These are phyloP conservation scores for Lobophora halterata DNA, from an alignment of 2,888 invertebrate genomes.

Conservation along the genomic window DNA sequence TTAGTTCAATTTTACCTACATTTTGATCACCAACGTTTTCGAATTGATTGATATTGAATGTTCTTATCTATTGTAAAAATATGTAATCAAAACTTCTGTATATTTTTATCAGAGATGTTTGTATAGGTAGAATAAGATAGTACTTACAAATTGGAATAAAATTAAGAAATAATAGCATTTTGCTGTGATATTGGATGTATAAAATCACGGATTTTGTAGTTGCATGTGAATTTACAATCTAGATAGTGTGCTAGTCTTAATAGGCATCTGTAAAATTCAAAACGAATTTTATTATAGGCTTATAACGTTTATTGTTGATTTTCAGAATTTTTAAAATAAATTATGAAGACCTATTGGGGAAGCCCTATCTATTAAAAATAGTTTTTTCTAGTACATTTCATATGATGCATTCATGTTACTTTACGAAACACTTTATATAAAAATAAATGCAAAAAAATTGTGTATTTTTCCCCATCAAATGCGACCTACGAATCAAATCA, in stretches of 20 bases:
- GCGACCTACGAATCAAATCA: slow-evolving; percentile 22
- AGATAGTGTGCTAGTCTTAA: slow-evolving; percentile 23
- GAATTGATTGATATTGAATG: too few relatives aligned
- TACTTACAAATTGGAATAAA: too few relatives aligned
- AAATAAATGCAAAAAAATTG: slow-evolving; percentile 37
- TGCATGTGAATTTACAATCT: slow-evolving; percentile 16
- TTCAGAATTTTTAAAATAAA: slow-evolving; percentile 10
- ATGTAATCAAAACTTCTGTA: too few relatives aligned
- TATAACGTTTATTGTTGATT: slow-evolving; percentile 24
- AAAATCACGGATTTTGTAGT: neutral
- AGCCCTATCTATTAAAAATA: slow-evolving; percentile 20
- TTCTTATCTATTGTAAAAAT: too few relatives aligned
- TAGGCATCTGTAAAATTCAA: slow-evolving; percentile 8
- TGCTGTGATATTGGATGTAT: too few relatives aligned
- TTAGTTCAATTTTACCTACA: too few relatives aligned
- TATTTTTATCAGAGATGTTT: too few relatives aligned
- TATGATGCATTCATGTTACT: slow-evolving; percentile 14
- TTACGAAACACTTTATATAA: slow-evolving; percentile 25
- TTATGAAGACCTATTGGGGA: slow-evolving; percentile 9
- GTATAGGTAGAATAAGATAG: too few relatives aligned
- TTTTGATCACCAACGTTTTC: too few relatives aligned
- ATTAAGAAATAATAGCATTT: too few relatives aligned
- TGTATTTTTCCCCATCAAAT: slow-evolving; percentile 1
- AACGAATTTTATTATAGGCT: slow-evolving; percentile 20
- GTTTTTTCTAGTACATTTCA: slow-evolving; percentile 18